phyloP scores from a whole-genome alignment of 2,797 vertebrate species.

The Clarias fuscus region DNA sequence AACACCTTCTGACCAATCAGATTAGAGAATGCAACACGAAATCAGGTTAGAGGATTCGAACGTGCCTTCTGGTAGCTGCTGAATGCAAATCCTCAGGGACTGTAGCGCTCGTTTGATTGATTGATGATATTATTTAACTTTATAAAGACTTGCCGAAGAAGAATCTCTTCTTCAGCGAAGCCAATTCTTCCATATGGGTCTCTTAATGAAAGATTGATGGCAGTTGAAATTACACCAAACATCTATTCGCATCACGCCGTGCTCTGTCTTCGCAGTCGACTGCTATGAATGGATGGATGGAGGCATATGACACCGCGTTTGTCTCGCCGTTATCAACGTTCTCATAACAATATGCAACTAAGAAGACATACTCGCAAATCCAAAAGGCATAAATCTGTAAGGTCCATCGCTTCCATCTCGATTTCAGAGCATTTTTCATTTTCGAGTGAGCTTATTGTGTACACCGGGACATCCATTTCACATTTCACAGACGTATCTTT shows the following conservation, averaged over 20 bases:
- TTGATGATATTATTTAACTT: slow-evolving; percentile 42
- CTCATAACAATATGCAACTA: slow-evolving; percentile 39
- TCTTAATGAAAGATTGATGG: slow-evolving; percentile 70
- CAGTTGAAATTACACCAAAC: slow-evolving; percentile 57
- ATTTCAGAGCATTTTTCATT: slow-evolving; percentile 14
- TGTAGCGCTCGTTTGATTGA: slow-evolving; percentile 28
- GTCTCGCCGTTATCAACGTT: slow-evolving; percentile 38
- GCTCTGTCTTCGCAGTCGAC: slow-evolving; percentile 26
- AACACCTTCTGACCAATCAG: slow-evolving; percentile 14
- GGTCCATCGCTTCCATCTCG: slow-evolving; percentile 23
- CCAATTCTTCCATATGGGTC: slow-evolving; percentile 62
- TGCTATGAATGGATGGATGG: slow-evolving; percentile 11
- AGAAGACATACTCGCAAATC: slow-evolving; percentile 43
- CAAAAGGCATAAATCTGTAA: slow-evolving; percentile 39
- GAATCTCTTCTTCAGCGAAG: slow-evolving; percentile 37
- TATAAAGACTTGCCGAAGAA: slow-evolving; percentile 29
- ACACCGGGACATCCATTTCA: slow-evolving; percentile 32
- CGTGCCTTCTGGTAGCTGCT: background rate
- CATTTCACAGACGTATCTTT: slow-evolving; percentile 2
- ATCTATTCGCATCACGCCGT: slow-evolving; percentile 54
- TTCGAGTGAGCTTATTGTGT: slow-evolving; percentile 12
- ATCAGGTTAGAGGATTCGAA: slow-evolving; percentile 11
- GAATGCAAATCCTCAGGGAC: slow-evolving; percentile 16
- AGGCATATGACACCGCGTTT: slow-evolving; percentile 41
- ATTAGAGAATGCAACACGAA: slow-evolving; percentile 12